Evolutionary conservation across 2,888 invertebrate genomes (phyloP), one percentile per base, ranked within the genome.

Genomic region (Galerucella calmariensis): DNA sequence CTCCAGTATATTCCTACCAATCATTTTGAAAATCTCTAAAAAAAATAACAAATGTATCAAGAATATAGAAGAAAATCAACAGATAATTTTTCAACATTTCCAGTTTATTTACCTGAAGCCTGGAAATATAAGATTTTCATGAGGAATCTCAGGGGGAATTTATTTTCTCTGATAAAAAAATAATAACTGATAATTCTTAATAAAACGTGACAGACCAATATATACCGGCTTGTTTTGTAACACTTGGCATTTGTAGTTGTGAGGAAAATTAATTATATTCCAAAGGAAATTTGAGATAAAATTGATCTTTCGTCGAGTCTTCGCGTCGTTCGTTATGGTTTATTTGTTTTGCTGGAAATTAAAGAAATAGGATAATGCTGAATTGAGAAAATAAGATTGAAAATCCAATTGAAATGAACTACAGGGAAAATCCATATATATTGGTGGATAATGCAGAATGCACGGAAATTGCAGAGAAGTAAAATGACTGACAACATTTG

Each of bases 201-300:
- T 62, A 62, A 62, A 62, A 35, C 35, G 35, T 62, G 62, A 62
- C 62, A 62, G 62, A 41, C 62, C 62, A 62, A 62, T 62, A 62
- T 62, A 62, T 41, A 56, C 56, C n/a, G 24, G 58, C 58, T 20
- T 58, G 58, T 58, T 58, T 24, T 58, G 58, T 20, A 58, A 58
- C 20, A 58, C 24, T 58, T 24, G 24, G 58, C 58, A 58, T 20
- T 58, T 14, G 24, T 58, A 58, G 4, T 58, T 58, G 4, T 58
- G 2, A 48, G 11, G 24, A 58, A 58, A 58, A 24, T 58, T 58
- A 58, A 58, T 58, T 58, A 58, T 6, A 24, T 58, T 58, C 24
- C 2, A 16, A 24, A 24, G 58, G 24, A 58, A 58, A 58, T 24
- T 58, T 58, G 58, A 20, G 16, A 58, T 58, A 12, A 58, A 58